Evolutionary conservation across 2,888 invertebrate genomes (phyloP).

Genomic region (Cantharis rustica): DNA sequence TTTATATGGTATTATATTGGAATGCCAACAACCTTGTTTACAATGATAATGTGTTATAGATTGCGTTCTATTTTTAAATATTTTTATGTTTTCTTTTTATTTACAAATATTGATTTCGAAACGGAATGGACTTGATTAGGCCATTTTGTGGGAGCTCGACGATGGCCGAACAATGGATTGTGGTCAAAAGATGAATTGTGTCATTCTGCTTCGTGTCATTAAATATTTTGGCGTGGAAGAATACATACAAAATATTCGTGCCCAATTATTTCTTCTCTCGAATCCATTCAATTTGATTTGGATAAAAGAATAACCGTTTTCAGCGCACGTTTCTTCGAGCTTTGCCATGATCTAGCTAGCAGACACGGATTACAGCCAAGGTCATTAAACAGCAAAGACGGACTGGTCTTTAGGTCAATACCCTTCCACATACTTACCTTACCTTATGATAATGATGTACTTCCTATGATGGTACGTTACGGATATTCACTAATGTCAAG

Average conservation of each 20-base stretch:
- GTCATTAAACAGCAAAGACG: not conserved
- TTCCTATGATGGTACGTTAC: not conserved
- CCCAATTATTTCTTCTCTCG: not conserved
- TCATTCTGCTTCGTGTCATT: no score
- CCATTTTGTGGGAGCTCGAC: no score
- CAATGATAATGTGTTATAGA: not conserved
- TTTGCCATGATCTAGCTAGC: not conserved
- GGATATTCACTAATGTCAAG: not conserved
- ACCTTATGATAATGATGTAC: not conserved
- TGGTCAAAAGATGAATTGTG: not conserved
- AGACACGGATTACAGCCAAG: not conserved
- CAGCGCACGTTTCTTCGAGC: not conserved
- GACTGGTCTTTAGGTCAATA: not conserved
- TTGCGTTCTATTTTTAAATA: not conserved
- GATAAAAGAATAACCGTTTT: not conserved
- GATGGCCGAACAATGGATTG: not conserved
- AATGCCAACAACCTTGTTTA: constrained; percentile 1
- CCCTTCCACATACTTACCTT: not conserved
- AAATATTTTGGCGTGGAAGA: no score
- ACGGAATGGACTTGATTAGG: not conserved
- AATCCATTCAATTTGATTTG: not conserved
- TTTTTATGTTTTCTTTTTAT: not conserved
- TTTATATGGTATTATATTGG: not conserved
- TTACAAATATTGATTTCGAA: not conserved
- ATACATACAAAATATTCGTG: not conserved